Conservation (phyloP, 2,888 invertebrate genomes). For the Nomada lathburiana region DNA sequence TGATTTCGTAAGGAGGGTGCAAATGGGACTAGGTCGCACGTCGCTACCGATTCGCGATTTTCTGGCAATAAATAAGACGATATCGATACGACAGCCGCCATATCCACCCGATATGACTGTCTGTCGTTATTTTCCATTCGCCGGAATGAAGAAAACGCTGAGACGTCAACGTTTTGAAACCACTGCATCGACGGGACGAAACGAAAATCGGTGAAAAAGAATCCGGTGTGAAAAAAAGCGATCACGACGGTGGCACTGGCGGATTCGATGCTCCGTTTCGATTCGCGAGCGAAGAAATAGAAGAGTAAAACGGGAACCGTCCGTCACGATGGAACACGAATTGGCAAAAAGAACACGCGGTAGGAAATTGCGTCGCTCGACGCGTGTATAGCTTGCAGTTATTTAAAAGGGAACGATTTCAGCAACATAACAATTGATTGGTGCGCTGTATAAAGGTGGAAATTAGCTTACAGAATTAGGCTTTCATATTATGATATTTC, state of each 20-base stretch:
- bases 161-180: no score
- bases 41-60: no score
- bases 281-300: conserved; percentile 16
- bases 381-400: not conserved
- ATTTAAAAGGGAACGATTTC: conserved; percentile 1
- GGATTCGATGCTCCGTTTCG: conserved; percentile 62
- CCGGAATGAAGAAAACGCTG: no score
- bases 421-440: not conserved
- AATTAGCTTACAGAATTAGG: not conserved
- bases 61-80: no score
- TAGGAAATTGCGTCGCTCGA: conserved; percentile 16
- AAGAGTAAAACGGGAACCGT: conserved; percentile 19
- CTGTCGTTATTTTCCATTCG: no score
- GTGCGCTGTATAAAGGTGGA: no score
- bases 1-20: no score
- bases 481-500: no score
- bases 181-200: no score
- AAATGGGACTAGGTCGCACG: no score
- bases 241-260: conserved; percentile 50
- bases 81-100: no score
- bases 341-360: conserved; percentile 7
- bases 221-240: conserved; percentile 57
- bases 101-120: no score
- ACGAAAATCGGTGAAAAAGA: conserved; percentile 13
- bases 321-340: conserved; percentile 12